A percentile compares a stretch with the other conserved stretches of the same genome.
Evolutionary conservation across 2,888 invertebrate species (phyloP).

Genomic region (Herminia tarsipennalis): DNA sequence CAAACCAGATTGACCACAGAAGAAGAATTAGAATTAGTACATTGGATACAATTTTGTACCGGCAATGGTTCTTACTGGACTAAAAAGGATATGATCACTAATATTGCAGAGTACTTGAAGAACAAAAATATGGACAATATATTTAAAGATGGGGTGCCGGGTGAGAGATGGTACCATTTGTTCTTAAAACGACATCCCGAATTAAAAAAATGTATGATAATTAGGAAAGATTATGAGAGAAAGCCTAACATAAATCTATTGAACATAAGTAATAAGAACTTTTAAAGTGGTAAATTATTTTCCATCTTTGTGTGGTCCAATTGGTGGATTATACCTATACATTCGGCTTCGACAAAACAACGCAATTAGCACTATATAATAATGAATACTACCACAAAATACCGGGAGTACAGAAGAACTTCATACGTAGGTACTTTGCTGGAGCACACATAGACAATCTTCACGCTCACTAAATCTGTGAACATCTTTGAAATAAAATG

Average conservation of each 20-base stretch:
- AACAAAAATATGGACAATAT: not conserved
- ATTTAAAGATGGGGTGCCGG: constrained; percentile 8
- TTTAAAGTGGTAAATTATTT: no score
- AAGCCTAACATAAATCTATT: not conserved
- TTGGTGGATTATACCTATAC: no score
- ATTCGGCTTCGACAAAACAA: no score
- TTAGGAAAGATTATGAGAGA: not conserved
- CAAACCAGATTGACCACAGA: not conserved
- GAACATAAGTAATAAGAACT: no score
- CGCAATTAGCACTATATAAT: no score
- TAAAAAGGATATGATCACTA: constrained; percentile 3
- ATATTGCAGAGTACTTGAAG: constrained; percentile 3
- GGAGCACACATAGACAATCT: no score
- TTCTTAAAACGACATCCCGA: constrained; percentile 11
- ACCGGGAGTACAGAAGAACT: no score
- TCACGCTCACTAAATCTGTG: no score
- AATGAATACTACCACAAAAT: no score
- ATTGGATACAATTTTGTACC: constrained; percentile 1
- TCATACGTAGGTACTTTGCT: no score
- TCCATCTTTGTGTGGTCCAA: no score
- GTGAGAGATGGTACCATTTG: constrained; percentile 6
- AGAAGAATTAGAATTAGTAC: constrained; percentile 4
- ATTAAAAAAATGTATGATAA: constrained; percentile 5
- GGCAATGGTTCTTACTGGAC: not conserved
- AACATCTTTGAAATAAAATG: no score